phyloP scores from a whole-genome alignment of 2,888 invertebrate genomes.

The Creontiades dilutus region DNA sequence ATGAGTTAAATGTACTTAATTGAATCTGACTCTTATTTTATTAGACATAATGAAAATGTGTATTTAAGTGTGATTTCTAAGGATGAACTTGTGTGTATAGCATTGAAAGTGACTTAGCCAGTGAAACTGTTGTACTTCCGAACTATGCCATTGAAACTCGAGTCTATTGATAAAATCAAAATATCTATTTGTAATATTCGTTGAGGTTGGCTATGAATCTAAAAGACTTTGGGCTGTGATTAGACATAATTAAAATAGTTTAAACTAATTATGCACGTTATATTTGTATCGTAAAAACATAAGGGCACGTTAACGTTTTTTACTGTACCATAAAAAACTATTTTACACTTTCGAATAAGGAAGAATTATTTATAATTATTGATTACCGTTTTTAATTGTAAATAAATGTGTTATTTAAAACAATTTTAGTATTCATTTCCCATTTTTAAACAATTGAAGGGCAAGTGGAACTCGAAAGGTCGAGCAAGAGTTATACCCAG shows the following conservation, averaged over 20 bases:
- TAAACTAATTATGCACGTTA: not conserved
- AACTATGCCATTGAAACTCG: not conserved
- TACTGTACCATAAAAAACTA: not conserved
- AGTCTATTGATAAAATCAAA: constrained; percentile 26
- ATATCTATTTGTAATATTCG: no score
- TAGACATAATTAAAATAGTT: constrained; percentile 3
- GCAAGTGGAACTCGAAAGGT: no score
- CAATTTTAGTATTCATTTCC: not conserved
- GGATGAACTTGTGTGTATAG: no score
- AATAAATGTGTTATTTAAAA: not conserved
- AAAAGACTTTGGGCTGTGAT: not conserved
- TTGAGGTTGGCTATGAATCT: not conserved
- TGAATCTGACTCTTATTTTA: no score
- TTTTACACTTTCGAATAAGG: not conserved
- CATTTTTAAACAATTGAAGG: no score
- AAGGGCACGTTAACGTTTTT: not conserved
- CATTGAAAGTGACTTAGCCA: no score
- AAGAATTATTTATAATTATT: not conserved
- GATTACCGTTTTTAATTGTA: not conserved
- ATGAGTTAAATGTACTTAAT: no score
- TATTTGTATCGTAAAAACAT: not conserved
- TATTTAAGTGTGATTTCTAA: no score
- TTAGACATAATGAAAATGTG: no score
- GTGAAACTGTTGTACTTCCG: not conserved
- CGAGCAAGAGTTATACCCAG: no score